phyloP scores from a whole-genome alignment of 2,888 invertebrate genomes.

The Lepetodrilus schrolli region DNA sequence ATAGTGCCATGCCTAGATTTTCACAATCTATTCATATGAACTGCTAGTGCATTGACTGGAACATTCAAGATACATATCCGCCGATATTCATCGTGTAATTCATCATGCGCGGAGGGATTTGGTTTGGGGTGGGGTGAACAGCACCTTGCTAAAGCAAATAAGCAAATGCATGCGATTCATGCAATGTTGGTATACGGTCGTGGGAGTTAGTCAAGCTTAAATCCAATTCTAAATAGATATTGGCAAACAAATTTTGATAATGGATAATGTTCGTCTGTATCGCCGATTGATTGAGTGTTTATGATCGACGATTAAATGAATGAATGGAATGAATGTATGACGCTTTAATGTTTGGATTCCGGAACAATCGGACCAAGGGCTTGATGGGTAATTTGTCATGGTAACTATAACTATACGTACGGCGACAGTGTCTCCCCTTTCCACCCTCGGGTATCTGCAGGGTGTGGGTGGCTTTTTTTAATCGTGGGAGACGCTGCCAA shows the following conservation, averaged over 20 bases:
- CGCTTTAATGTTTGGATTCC: too few species aligned
- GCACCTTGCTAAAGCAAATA: too few species aligned
- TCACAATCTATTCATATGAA: not conserved
- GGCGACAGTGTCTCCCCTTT: too few species aligned
- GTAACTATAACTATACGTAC: not conserved
- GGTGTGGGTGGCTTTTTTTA: not conserved
- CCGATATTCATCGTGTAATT: too few species aligned
- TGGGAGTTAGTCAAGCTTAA: too few species aligned
- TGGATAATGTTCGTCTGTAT: not conserved
- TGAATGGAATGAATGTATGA: not conserved
- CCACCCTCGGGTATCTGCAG: not conserved
- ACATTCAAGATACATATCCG: constrained; percentile 5
- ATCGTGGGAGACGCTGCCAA: not conserved
- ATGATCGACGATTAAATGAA: not conserved
- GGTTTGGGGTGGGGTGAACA: too few species aligned
- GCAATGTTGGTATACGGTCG: too few species aligned
- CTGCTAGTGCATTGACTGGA: not conserved
- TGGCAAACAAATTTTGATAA: constrained; percentile 23
- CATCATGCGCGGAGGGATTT: too few species aligned
- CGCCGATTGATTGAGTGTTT: constrained; percentile 6
- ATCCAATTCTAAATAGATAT: not conserved
- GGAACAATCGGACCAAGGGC: too few species aligned
- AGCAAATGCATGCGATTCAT: too few species aligned
- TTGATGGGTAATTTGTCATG: not conserved
- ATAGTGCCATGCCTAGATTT: not conserved